Base-by-base conservation (phyloP, 2,113 vertebrate genomes). In the Oreochromis spilurus region DNA sequence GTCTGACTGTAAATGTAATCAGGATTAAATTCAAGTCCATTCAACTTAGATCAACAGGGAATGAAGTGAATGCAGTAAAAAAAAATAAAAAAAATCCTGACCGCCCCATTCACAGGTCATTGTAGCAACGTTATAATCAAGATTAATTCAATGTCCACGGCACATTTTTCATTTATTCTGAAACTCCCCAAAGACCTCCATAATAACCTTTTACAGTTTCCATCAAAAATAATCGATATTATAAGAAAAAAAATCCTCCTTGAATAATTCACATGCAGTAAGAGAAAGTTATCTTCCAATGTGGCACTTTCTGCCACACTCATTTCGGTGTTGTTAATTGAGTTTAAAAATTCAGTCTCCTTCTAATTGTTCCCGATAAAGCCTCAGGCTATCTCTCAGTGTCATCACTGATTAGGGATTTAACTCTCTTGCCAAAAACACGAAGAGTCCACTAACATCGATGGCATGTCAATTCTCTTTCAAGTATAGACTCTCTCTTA, bases 351-450 rank as follows among this genome's bases (percentile, higher is more conserved):
- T 60, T 40, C 16, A 45, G 82, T 87, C 26, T 62, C 16, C 24
- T 29, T 81, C 36, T 86, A 84, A 91, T 89, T 62, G 75, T 75
- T 81, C 57, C 40, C n/a, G 57, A 85, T 90, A 87, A 88, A 88
- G 54, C 70, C 9, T 9, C 17, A 26, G 70, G 84, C 67, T 82
- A 84, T 89, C 72, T 83, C 57, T 86, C 77, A 16, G 70, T 83
- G 86, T 84, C 84, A 87, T 92, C 87, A 11, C 79, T 55, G 80
- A 79, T 93, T 70, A 86, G 16, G 53, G 85, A 86, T 88, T 92
- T 89, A 80, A 89, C 62, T 77, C 36, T 84, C 75, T 36, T 54
- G 52, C 53, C 79, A 36, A 26, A 53, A 83, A 72, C 38, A 83
- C 26, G 17, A 52, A 34, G 72, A 77, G 82, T 81, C 75, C 12